Percentiles rank a stretch among this genome's conserved stretches.
phyloP scores from a whole-genome alignment of 1,140 invertebrate genomes.

The Caenorhabditis tropicalis region DNA sequence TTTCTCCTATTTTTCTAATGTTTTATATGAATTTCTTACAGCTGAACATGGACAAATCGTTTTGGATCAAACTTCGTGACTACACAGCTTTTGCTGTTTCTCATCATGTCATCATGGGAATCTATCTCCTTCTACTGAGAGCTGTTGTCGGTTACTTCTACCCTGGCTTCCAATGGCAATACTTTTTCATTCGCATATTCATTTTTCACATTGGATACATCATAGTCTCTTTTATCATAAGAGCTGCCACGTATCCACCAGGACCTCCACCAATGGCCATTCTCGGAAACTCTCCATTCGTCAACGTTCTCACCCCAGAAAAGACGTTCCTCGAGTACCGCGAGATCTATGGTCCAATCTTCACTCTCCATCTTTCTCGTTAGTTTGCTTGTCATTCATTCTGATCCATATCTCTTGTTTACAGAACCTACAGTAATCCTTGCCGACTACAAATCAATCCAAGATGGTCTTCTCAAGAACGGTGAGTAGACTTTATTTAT shows the following conservation, averaged over 20 bases:
- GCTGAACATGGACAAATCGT: neutral
- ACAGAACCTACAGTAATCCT: conserved; percentile 32
- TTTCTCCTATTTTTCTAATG: neutral
- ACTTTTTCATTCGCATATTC: neutral
- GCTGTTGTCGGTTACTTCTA: neutral
- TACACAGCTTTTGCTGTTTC: neutral
- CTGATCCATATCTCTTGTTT: neutral
- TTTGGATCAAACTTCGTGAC: neutral
- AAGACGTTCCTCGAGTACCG: conserved; percentile 33
- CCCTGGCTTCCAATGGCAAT: neutral
- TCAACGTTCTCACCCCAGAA: conserved; percentile 9
- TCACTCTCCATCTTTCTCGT: conserved; percentile 27
- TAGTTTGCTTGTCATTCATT: neutral
- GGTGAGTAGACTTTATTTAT: neutral
- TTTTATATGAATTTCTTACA: neutral
- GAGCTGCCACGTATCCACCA: neutral
- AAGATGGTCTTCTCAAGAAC: conserved; percentile 41
- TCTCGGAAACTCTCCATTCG: conserved; percentile 22
- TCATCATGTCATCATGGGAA: conserved; percentile 20
- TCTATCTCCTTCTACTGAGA: neutral
- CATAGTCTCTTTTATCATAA: neutral
- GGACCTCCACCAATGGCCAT: conserved; percentile 26
- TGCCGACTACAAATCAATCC: neutral
- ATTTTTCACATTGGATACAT: neutral
- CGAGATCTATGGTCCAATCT: conserved; percentile 36